phyloP scores from a whole-genome alignment of 2,797 vertebrate species.

The Enteromius anoplus region DNA sequence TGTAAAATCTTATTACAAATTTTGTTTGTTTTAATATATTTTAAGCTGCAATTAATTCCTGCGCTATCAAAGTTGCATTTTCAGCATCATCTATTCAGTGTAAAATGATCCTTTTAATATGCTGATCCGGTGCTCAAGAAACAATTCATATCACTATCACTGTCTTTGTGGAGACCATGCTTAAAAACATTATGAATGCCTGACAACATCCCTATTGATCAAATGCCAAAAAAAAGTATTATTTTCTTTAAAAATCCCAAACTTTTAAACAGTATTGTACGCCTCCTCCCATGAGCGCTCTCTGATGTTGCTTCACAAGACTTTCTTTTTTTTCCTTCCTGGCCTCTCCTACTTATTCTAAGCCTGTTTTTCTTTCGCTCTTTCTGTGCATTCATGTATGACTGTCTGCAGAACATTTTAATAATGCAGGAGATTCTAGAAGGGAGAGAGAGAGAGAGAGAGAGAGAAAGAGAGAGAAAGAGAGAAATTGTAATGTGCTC shows the following conservation, averaged over 20 bases:
- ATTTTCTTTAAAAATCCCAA: neutral
- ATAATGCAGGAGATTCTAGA: slow-evolving; percentile 70
- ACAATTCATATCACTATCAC: neutral
- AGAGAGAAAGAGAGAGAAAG: slow-evolving; percentile 27
- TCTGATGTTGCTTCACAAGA: neutral
- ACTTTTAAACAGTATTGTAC: neutral
- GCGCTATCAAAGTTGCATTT: neutral
- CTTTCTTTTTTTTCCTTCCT: neutral
- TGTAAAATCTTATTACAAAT: neutral
- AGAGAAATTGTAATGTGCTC: slow-evolving; percentile 56
- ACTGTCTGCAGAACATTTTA: slow-evolving; percentile 52
- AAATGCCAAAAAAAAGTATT: neutral
- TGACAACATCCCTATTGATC: neutral
- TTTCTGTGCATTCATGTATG: slow-evolving; percentile 44
- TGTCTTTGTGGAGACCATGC: neutral
- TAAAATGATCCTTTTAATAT: neutral
- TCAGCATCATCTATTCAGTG: neutral
- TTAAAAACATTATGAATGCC: neutral
- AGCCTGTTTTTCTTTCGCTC: slow-evolving; percentile 39
- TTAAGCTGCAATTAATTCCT: neutral
- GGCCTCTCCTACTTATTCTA: slow-evolving; percentile 24
- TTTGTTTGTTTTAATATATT: neutral
- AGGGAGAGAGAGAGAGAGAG: slow-evolving; percentile 49
- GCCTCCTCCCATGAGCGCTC: slow-evolving; percentile 39
- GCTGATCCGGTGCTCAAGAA: neutral